Evolutionary conservation across 2,113 vertebrate species (phyloP).

Genomic region (Leptobrachium ailaonicum): DNA sequence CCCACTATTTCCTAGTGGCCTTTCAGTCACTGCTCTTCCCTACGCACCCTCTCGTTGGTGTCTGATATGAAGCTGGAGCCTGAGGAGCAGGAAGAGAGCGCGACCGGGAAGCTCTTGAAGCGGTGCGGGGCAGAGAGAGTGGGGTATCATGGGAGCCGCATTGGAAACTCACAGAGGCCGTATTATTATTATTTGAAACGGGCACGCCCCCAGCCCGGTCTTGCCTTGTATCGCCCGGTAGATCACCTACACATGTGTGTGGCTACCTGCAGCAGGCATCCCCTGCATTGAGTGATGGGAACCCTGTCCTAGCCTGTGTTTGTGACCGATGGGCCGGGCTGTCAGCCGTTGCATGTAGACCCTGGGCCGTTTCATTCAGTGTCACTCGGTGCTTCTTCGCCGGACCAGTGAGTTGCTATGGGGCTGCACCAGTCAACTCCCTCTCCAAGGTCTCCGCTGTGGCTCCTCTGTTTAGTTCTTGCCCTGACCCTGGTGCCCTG

Average conservation of each 20-base stretch:
- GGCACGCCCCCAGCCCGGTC: too few relatives aligned
- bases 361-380: too few relatives aligned
- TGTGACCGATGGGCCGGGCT: too few relatives aligned
- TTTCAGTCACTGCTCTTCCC: background rate
- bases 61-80: background rate
- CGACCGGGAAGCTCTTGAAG: background rate
- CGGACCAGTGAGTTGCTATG: background rate
- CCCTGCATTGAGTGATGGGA: background rate
- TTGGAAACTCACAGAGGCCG: too few relatives aligned
- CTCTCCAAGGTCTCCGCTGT: too few relatives aligned
- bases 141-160: background rate
- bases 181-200: too few relatives aligned
- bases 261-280: background rate
- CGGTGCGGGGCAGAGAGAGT: background rate
- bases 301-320: too few relatives aligned
- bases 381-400: background rate
- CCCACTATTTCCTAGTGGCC: background rate
- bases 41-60: background rate
- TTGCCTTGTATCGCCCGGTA: too few relatives aligned
- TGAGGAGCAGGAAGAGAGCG: background rate
- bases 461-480: background rate
- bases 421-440: background rate
- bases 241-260: background rate
- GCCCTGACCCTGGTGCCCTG: slow-evolving; percentile 2
- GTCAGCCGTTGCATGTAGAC: background rate